Percentiles rank a stretch among this genome's conserved stretches.
phyloP scores from a whole-genome alignment of 2,113 vertebrate species.

The Gorsachius goisagi region DNA sequence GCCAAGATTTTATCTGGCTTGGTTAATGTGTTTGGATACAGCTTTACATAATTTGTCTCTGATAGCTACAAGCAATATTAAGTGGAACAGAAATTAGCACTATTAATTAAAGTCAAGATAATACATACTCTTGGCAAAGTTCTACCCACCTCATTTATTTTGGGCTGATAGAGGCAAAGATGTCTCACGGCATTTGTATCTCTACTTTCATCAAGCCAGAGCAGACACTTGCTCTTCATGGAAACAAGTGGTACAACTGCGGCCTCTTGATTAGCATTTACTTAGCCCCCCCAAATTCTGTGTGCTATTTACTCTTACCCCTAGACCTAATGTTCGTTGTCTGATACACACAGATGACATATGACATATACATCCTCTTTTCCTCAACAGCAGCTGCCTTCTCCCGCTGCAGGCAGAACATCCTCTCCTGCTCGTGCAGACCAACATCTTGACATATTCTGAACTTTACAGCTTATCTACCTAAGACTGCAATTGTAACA shows the following conservation, averaged over 20 bases:
- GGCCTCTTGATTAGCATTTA: background rate
- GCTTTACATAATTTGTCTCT: background rate
- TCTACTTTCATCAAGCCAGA: background rate
- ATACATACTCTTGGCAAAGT: background rate
- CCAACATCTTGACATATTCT: background rate
- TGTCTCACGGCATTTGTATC: accelerated
- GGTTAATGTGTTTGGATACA: background rate
- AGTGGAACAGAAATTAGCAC: background rate
- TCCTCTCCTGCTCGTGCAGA: accelerated
- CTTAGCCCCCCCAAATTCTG: background rate
- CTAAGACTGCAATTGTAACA: background rate
- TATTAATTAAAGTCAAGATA: slow-evolving; percentile 8
- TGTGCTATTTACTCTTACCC: background rate
- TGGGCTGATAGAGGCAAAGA: background rate
- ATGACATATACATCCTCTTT: background rate
- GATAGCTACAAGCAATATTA: background rate
- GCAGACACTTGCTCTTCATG: background rate
- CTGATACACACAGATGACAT: accelerated
- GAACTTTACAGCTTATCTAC: background rate
- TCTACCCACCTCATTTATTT: background rate
- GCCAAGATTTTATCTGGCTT: background rate
- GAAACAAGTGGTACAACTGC: background rate
- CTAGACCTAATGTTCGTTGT: background rate
- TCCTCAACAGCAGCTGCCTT: background rate
- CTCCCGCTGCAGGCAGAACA: background rate